Conservation (phyloP, 1,140 invertebrate species). For the Neodiprion lecontei region DNA sequence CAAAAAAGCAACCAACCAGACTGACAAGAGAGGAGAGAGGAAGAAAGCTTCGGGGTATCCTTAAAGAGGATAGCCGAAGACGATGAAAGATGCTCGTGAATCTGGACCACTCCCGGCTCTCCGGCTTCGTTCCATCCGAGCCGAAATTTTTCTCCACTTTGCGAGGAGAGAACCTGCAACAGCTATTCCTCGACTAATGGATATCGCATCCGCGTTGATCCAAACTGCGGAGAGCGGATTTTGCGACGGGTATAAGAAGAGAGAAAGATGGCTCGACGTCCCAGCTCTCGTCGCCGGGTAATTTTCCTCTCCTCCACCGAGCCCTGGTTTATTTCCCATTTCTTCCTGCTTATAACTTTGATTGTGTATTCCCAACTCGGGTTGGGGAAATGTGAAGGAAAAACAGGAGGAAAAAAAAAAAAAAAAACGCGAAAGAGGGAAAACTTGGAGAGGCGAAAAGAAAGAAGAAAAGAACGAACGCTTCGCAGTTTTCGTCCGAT, state of each 20-base stretch:
- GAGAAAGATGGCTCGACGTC: constrained; percentile 28
- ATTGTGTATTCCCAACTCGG: not conserved
- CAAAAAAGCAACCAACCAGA: too few relatives aligned
- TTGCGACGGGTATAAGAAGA: constrained; percentile 26
- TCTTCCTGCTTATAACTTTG: not conserved
- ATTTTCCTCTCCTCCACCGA: not conserved
- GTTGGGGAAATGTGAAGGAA: too few relatives aligned
- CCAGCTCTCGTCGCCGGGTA: constrained; percentile 23
- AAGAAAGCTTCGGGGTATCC: constrained; percentile 2
- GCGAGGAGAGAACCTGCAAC: constrained; percentile 32
- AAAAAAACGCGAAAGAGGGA: not conserved
- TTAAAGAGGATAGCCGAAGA: constrained; percentile 5
- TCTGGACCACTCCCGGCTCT: not conserved
- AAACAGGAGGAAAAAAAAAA: too few relatives aligned
- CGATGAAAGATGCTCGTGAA: not conserved
- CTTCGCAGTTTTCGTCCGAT: not conserved
- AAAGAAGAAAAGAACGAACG: not conserved
- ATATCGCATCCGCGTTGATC: constrained; percentile 45
- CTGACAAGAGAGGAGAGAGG: too few relatives aligned
- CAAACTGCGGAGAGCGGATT: constrained; percentile 6
- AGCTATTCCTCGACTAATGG: constrained; percentile 56
- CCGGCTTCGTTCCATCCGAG: constrained; percentile 24
- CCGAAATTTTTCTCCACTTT: constrained; percentile 56
- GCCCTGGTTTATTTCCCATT: not conserved
- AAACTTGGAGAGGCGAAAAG: not conserved